Conservation (phyloP, 2,113 vertebrate species). For the Poeciliopsis occidentalis region DNA sequence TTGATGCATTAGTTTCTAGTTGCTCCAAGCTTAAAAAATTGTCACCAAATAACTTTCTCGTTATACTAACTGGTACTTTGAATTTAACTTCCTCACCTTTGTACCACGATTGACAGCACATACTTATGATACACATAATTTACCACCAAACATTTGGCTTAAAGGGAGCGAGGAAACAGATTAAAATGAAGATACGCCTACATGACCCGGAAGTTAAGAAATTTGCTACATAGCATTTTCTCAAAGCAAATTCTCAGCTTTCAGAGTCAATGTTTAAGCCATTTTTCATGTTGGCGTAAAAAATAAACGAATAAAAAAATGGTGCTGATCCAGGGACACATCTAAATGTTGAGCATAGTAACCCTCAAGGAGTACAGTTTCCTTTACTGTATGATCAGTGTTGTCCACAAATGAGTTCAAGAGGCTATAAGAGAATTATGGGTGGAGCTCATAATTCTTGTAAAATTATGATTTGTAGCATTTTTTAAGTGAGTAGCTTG, state of each 20-base stretch:
- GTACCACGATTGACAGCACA: constrained; percentile 41
- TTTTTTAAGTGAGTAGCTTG: too few species aligned
- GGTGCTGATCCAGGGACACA: not conserved
- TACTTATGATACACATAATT: constrained; percentile 33
- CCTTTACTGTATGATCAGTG: not conserved
- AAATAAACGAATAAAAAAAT: too few species aligned
- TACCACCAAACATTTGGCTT: constrained; percentile 22
- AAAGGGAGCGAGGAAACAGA: constrained; percentile 48
- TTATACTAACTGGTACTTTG: constrained; percentile 47
- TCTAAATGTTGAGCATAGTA: not conserved
- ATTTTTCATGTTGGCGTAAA: too few species aligned
- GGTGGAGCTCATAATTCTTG: too few species aligned
- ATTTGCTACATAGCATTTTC: constrained; percentile 27
- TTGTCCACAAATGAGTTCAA: not conserved
- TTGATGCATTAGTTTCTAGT: constrained; percentile 78
- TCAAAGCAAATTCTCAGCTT: constrained; percentile 26
- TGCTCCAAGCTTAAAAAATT: constrained; percentile 79
- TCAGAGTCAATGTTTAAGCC: too few species aligned
- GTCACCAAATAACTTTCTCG: constrained; percentile 60
- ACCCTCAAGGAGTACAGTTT: not conserved
- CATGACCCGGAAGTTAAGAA: constrained; percentile 23
- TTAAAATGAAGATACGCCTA: constrained; percentile 30
- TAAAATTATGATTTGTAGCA: too few species aligned
- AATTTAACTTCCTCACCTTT: constrained; percentile 55
- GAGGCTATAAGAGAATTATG: too few species aligned